A percentile compares a stretch with the other conserved stretches of the same genome.
These are phyloP conservation scores for Adelognathus sp. DNA, from an alignment of 2,888 invertebrate species.

Conservation along the genomic window DNA sequence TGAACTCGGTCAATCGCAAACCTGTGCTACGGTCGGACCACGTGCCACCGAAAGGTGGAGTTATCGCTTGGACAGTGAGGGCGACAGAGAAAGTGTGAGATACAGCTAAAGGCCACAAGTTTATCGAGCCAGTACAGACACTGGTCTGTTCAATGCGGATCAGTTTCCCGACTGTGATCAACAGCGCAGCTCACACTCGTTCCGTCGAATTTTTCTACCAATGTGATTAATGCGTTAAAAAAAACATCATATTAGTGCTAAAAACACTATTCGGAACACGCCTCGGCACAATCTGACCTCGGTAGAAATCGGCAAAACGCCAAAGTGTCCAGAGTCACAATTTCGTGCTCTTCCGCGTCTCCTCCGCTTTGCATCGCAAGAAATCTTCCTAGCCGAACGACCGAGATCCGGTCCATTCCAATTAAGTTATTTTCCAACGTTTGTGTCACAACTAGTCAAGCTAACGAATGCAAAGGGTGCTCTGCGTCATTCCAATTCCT, in stretches of 20 bases:
- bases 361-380: neutral
- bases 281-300: too few relatives aligned
- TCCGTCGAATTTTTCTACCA: neutral
- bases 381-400: neutral
- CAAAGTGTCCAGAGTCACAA: neutral
- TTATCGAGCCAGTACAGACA: slow-evolving; percentile 21
- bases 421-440: neutral
- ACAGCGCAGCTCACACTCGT: slow-evolving; percentile 5
- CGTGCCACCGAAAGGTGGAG: neutral
- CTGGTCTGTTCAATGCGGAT: slow-evolving; percentile 21
- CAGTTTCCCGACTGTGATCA: slow-evolving; percentile 35
- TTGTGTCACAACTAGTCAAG: neutral
- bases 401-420: neutral
- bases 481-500: neutral
- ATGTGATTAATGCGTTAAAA: neutral
- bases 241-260: neutral
- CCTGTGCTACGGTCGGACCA: neutral
- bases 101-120: neutral
- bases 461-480: neutral
- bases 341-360: neutral
- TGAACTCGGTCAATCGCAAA: neutral
- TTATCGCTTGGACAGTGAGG: neutral
- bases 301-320: neutral
- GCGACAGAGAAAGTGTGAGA: neutral
- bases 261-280: neutral